Conservation (phyloP, 1,140 invertebrate genomes). For the Polypedilum vanderplanki region DNA sequence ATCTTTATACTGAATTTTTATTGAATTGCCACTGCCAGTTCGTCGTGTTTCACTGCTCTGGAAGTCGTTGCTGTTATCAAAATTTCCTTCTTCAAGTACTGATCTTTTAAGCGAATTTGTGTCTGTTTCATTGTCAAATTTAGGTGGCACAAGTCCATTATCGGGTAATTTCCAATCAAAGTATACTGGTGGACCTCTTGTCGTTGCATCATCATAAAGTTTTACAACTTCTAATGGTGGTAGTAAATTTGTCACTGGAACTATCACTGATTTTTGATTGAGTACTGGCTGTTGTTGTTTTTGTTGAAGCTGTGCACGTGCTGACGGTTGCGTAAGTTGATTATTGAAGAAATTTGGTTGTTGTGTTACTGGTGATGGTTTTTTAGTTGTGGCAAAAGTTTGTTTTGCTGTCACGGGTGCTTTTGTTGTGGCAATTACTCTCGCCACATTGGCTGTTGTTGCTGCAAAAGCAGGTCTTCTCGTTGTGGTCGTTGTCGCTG, state of each 20-base stretch:
- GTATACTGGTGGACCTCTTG: slow-evolving; percentile 53
- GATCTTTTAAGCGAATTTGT: slow-evolving; percentile 1
- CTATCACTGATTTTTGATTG: background rate
- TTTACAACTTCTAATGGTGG: slow-evolving; percentile 40
- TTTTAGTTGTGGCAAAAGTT: background rate
- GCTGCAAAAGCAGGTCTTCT: background rate
- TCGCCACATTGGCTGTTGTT: background rate
- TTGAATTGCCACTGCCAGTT: slow-evolving; percentile 36
- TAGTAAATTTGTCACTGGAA: slow-evolving; percentile 34
- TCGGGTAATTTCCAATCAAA: slow-evolving; percentile 55
- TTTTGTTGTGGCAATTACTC: background rate
- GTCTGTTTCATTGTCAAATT: slow-evolving; percentile 30
- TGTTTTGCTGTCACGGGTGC: background rate
- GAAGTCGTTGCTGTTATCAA: slow-evolving; percentile 37
- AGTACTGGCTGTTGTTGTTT: background rate
- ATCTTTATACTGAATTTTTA: slow-evolving; percentile 35
- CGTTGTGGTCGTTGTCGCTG: background rate
- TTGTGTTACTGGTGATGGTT: background rate
- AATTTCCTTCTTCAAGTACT: background rate
- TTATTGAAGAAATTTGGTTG: background rate
- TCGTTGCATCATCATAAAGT: slow-evolving; percentile 45
- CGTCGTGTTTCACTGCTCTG: slow-evolving; percentile 40
- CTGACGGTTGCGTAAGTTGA: background rate
- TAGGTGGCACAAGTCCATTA: slow-evolving; percentile 49
- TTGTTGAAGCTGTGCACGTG: background rate